phyloP scores from a whole-genome alignment of 2,888 invertebrate genomes.

The Melikaiella ostensackeni region DNA sequence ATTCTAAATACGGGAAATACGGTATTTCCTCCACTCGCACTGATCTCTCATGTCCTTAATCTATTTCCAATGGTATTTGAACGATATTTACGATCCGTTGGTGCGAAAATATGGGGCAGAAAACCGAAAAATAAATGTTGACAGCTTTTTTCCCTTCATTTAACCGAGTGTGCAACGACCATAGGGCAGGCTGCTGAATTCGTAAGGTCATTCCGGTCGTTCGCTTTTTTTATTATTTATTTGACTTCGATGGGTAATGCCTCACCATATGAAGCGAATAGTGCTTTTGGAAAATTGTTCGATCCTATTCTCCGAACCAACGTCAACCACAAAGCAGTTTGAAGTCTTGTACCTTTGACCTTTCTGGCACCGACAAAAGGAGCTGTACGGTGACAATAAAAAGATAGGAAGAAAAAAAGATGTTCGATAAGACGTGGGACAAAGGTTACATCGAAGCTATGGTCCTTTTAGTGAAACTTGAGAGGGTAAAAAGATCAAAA shows the following conservation, averaged over 20 bases:
- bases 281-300: conserved; percentile 37
- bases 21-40: background rate
- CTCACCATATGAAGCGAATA: conserved; percentile 41
- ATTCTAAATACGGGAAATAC: background rate
- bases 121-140: background rate
- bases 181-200: background rate
- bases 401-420: conserved; percentile 31
- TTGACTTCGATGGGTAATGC: conserved; percentile 41
- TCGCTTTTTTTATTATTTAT: conserved; percentile 2
- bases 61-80: conserved; percentile 1
- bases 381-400: conserved; percentile 24
- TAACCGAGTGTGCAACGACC: background rate
- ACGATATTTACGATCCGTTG: background rate
- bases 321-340: conserved; percentile 47
- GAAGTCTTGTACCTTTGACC: conserved; percentile 43
- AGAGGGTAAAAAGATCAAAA: conserved; percentile 5
- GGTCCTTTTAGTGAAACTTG: conserved; percentile 2
- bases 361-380: conserved; percentile 45
- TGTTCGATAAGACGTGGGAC: background rate
- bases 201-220: conserved; percentile 10
- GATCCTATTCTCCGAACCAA: conserved; percentile 46
- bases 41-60: background rate
- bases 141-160: background rate
- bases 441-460: background rate
- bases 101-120: background rate